phyloP scores from a whole-genome alignment of 1,140 invertebrate genomes.

The Drosophila ironensis region DNA sequence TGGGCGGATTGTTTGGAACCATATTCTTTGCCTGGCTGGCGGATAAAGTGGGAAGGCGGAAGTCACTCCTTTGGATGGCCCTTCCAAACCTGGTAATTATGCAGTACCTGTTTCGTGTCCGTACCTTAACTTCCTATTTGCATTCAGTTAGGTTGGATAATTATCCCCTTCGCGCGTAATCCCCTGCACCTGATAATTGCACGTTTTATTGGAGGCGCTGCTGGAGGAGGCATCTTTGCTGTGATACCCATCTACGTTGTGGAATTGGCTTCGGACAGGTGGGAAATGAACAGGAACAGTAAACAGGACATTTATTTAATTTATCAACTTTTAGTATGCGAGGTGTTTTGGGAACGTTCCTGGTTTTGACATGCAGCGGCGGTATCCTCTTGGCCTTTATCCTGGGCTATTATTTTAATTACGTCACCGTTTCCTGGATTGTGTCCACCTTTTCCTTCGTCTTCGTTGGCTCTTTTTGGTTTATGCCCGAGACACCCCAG shows the following conservation, averaged over 20 bases:
- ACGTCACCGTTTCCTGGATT: conserved; percentile 82
- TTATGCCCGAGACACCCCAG: conserved; percentile 84
- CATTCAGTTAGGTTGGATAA: conserved; percentile 75
- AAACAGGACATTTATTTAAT: not conserved
- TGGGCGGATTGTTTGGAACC: conserved; percentile 83
- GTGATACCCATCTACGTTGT: conserved; percentile 82
- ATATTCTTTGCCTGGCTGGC: conserved; percentile 83
- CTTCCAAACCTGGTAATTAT: conserved; percentile 71
- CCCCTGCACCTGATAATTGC: conserved; percentile 73
- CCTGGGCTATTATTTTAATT: conserved; percentile 82
- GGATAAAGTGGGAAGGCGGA: conserved; percentile 81
- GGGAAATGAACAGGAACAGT: no score
- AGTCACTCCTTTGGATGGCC: conserved; percentile 52
- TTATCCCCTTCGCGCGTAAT: conserved; percentile 79
- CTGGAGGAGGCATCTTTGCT: conserved; percentile 81
- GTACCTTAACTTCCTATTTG: no score
- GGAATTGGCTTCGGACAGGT: conserved; percentile 82
- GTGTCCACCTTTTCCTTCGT: conserved; percentile 81
- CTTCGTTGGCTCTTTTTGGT: conserved; percentile 82
- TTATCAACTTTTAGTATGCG: conserved; percentile 61
- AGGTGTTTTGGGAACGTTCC: conserved; percentile 83
- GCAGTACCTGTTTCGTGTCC: no score
- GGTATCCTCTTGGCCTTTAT: conserved; percentile 83
- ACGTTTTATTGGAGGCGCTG: conserved; percentile 82
- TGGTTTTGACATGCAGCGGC: conserved; percentile 83